Conservation (phyloP, 2,797 vertebrate genomes). For the Buphagus erythrorhynchus region DNA sequence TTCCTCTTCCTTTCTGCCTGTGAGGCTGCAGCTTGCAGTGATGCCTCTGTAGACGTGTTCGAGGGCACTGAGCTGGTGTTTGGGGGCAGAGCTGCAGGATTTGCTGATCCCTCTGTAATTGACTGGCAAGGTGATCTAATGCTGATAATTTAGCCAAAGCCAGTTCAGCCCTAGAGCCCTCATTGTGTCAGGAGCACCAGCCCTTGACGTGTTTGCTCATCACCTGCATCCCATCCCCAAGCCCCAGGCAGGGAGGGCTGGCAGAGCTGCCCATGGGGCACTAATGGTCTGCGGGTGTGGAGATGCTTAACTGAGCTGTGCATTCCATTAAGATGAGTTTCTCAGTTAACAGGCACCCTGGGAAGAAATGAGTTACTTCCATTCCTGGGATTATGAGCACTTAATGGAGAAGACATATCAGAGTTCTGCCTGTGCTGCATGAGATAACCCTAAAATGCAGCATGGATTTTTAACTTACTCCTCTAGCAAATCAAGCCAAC, state of each 20-base stretch:
- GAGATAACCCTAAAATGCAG: conserved; percentile 48
- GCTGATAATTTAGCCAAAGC: conserved; percentile 5
- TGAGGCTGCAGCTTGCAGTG: background rate
- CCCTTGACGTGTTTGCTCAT: background rate
- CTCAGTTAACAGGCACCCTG: conserved; percentile 74
- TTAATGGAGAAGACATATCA: conserved; percentile 73
- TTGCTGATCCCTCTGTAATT: conserved; percentile 25
- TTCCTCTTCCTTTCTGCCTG: background rate
- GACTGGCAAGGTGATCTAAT: background rate
- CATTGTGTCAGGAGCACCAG: conserved; percentile 14
- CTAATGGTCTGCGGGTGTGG: conserved; percentile 45
- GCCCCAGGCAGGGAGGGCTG: conserved; percentile 20
- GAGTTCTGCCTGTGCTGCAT: conserved; percentile 37
- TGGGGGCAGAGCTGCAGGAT: conserved; percentile 5
- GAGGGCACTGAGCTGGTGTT: background rate
- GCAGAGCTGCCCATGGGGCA: conserved; percentile 50
- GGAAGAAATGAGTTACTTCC: conserved; percentile 70
- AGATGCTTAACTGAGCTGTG: conserved; percentile 73
- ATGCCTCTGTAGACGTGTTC: background rate
- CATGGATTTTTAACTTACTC: conserved; percentile 34
- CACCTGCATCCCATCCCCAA: background rate
- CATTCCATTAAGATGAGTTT: conserved; percentile 71
- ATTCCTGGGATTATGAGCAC: conserved; percentile 70
- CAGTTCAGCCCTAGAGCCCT: conserved; percentile 13
- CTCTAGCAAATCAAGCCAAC: background rate